Percentiles rank a stretch among this genome's conserved stretches.
phyloP scores from a whole-genome alignment of 1,140 invertebrate species.

The Sycophila sp. region DNA sequence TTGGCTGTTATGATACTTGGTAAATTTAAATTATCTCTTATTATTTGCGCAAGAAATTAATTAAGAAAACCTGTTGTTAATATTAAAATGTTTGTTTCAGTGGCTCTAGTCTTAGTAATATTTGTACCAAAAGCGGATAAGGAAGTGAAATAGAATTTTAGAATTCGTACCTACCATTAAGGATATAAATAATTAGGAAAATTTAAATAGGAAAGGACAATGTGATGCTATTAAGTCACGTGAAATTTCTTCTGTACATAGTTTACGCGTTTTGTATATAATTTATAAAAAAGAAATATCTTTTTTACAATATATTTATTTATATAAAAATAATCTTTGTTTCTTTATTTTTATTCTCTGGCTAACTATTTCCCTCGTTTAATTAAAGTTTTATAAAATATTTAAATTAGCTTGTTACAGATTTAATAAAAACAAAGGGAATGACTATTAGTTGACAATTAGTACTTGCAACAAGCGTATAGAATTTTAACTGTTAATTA shows the following conservation, averaged over 20 bases:
- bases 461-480: no score
- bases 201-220: neutral
- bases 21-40: constrained; percentile 46
- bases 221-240: neutral
- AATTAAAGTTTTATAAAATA: no score
- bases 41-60: neutral
- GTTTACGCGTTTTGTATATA: neutral
- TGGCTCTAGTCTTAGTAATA: constrained; percentile 46
- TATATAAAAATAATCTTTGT: no score
- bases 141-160: constrained; percentile 39
- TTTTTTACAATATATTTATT: neutral
- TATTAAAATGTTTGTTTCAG: constrained; percentile 42
- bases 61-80: neutral
- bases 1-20: constrained; percentile 56
- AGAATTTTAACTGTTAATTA: no score
- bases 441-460: no score
- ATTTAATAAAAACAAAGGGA: no score
- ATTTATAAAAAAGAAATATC: neutral
- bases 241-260: neutral
- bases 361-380: no score
- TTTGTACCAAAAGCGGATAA: constrained; percentile 48
- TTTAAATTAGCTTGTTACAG: no score
- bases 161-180: no score
- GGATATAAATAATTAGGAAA: neutral
- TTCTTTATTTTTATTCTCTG: no score